phyloP scores from a whole-genome alignment of 1,140 invertebrate species.

The Drosophila oshimai region DNA sequence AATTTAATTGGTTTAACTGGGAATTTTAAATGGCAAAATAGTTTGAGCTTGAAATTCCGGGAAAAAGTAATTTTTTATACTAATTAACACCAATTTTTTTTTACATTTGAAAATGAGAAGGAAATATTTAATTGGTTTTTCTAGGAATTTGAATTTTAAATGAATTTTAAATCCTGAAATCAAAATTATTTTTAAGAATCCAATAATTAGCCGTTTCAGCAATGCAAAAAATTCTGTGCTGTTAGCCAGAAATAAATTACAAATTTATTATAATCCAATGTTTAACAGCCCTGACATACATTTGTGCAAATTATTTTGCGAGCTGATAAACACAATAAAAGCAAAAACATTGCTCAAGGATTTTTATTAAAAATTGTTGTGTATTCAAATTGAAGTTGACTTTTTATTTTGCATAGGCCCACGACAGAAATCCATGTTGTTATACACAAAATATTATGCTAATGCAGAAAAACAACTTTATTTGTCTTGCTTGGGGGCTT shows the following conservation, averaged over 20 bases:
- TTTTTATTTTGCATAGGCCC: not conserved
- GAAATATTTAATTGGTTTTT: no score
- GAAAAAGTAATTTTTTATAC: not conserved
- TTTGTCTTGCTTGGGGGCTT: slow-evolving; percentile 19
- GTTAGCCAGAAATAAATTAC: not conserved
- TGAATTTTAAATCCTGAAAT: no score
- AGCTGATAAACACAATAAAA: slow-evolving; percentile 24
- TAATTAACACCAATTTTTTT: no score
- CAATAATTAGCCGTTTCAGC: not conserved
- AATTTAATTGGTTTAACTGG: not conserved
- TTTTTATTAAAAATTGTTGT: slow-evolving; percentile 11
- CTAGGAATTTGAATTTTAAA: no score
- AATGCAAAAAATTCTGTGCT: not conserved
- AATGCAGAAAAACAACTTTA: slow-evolving; percentile 32
- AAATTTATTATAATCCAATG: slow-evolving; percentile 11
- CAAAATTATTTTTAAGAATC: not conserved
- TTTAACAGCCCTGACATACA: slow-evolving; percentile 22
- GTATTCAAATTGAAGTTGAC: not conserved
- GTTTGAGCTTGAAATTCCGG: not conserved
- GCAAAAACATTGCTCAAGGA: slow-evolving; percentile 10
- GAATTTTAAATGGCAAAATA: not conserved
- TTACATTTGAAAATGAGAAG: no score
- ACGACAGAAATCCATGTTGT: not conserved
- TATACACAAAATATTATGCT: slow-evolving; percentile 38
- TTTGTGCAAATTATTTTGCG: slow-evolving; percentile 6